A percentile compares a stretch with the other conserved stretches of the same genome.
These are phyloP conservation scores for Thyatira batis DNA, from an alignment of 2,888 invertebrate species.

Conservation along the genomic window DNA sequence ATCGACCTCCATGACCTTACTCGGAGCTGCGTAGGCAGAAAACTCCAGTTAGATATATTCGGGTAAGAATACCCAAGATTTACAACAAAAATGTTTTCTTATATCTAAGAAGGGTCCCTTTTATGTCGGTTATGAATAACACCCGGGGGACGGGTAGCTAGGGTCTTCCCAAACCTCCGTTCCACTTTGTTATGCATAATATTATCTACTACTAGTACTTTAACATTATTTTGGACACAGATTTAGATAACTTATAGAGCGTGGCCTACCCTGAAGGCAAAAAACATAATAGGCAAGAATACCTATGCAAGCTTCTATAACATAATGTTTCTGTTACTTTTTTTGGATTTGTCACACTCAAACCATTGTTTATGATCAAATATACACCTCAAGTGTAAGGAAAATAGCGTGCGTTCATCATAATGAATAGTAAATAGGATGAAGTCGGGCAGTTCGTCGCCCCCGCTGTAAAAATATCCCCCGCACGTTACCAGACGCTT, in stretches of 20 bases:
- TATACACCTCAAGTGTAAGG: too few relatives aligned
- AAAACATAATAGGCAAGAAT: too few relatives aligned
- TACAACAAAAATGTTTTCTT: constrained; percentile 46
- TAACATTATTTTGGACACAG: not conserved
- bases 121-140: constrained; percentile 67
- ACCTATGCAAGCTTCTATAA: too few relatives aligned
- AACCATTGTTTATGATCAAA: too few relatives aligned
- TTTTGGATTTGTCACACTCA: too few relatives aligned
- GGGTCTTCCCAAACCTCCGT: constrained; percentile 25
- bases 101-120: constrained; percentile 45
- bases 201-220: constrained; percentile 18
- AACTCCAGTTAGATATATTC: not conserved
- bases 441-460: constrained; percentile 34
- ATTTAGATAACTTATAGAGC: too few relatives aligned
- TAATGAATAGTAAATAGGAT: constrained; percentile 24
- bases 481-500: constrained; percentile 21
- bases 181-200: constrained; percentile 44
- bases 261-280: too few relatives aligned
- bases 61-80: constrained; percentile 14
- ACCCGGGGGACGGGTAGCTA: constrained; percentile 39
- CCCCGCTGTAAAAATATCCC: constrained; percentile 47
- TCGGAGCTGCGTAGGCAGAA: not conserved
- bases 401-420: constrained; percentile 14
- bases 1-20: constrained; percentile 8
- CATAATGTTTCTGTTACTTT: too few relatives aligned